Base-by-base conservation (phyloP, 1,140 invertebrate species). In the Saccostrea glomerata region DNA sequence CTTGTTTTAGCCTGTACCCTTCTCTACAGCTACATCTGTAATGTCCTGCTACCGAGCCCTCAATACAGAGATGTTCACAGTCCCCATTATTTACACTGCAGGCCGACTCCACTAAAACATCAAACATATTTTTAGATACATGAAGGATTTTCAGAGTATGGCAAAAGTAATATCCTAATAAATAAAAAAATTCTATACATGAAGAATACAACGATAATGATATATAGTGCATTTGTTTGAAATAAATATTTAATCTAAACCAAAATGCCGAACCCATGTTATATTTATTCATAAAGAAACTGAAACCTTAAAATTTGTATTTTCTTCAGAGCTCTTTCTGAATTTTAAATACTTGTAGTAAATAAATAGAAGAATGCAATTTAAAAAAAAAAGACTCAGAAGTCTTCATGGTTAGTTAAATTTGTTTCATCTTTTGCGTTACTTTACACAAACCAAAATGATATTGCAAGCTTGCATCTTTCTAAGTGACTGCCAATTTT, bases 51-150 rank as follows among this genome's bases (percentile, higher is more conserved):
- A 4, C 25, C 77, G 92, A 93, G 15, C 91, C 88, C 63, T 92
- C 90, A 5, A 91, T 86, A 90, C 94, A 95, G 12, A 90, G 66
- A 25, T 95, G 94, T 40, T 94, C 87, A 91, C 94, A 95, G 17
- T 94, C 93, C 2, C 94, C 94, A 89, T 94, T 94, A 66, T 93
- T 92, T 12, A 91, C 87, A 23, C 90, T 88, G 86, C 94, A 95
- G 20, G 92, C 93, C 66, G 89, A 89, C 54, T 89, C 86, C 77
- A 90, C 93, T 94, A 89, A 47, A 92, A 92, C 20, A 90, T 25
- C 12, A 77, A 20, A 17, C 2, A 63, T 63, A 36, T 36, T 9
- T 47, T 47, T 47, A 47, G 47, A 47, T 47, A 9, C 5, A 47
- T 7, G 6, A 47, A 47, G 47, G 0, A 47, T 47, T 47, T 9